Evolutionary conservation across 1,140 invertebrate species (phyloP), one percentile per base, ranked within the genome.

Genomic region (Drosophila novamexicana): DNA sequence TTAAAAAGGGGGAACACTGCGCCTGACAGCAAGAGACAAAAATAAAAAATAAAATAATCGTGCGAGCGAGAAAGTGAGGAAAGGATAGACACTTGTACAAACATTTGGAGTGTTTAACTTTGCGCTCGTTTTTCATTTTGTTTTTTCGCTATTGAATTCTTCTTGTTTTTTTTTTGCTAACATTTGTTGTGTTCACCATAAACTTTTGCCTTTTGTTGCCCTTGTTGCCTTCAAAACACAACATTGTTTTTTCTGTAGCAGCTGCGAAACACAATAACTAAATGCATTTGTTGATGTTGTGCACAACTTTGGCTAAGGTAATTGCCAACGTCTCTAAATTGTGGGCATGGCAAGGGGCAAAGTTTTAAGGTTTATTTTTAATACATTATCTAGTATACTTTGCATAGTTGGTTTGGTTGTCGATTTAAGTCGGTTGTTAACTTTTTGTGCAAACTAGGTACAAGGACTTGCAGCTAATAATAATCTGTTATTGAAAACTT

Each of bases 281-380:
- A 37, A 40, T 52, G 54, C 74, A 57, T 77, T 77, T 81, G 79
- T 79, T 79, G 62, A 63, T 66, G 42, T 82, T 83, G 37, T 61
- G 42, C 14, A 22, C 32, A 84, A 84, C 75, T 80, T 84, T 81
- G 57, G 47, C 58, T 50, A 50, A 81, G 79, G 84, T 82, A 76
- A 83, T 88, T 79, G 68, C 72, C 65, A 83, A 73, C 75, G 75
- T 56, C 71, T 49, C 50, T 57, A 63, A 44, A 42, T 18, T 6
- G 22, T 42, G 58, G 56, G 58, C 47, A 53, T 61, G 49, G n/a
- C 47, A 45, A 29, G 50, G 40, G 40, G 39, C 5, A 16, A 54
- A 32, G 8, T 54, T 16, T 16, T 34, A 32, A 12, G 22, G 22
- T 5, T 29, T 29, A 0, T 22, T 22, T 22, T 22, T 3, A 22